Conservation (phyloP, 2,888 invertebrate species). For the Odontocolon sp. region DNA sequence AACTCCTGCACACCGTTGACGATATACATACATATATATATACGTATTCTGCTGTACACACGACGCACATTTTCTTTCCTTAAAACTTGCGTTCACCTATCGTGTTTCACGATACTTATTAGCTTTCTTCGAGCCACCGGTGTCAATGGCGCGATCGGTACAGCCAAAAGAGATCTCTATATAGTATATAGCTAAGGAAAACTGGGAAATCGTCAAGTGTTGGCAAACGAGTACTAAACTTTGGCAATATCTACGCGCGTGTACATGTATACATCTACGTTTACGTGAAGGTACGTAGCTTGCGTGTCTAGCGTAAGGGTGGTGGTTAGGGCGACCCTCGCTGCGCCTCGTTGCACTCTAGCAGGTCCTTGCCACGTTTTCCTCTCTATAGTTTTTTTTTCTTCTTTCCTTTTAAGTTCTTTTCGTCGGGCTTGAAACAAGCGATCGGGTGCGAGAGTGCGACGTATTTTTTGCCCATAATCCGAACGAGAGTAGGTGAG, state of each 20-base stretch:
- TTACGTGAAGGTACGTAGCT: not conserved
- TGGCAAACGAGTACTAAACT: conserved; percentile 64
- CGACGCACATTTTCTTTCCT: conserved; percentile 73
- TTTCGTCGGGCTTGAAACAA: not conserved
- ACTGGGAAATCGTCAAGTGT: conserved; percentile 22
- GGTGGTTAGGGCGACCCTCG: conserved; percentile 4
- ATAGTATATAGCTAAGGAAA: not conserved
- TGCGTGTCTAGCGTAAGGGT: conserved; percentile 21
- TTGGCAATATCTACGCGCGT: conserved; percentile 70
- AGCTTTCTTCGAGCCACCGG: conserved; percentile 69
- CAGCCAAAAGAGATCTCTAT: not conserved
- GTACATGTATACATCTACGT: not conserved
- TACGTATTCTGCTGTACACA: conserved; percentile 57
- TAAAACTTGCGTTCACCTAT: conserved; percentile 74
- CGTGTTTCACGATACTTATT: conserved; percentile 78
- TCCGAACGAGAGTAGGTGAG: conserved; percentile 23
- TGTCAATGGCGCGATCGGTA: conserved; percentile 28
- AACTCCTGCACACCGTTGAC: no score
- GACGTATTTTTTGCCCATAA: conserved; percentile 30
- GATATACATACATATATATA: no score
- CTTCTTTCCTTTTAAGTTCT: not conserved
- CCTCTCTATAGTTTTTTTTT: not conserved
- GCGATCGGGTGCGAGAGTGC: conserved; percentile 15
- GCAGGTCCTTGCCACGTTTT: conserved; percentile 19
- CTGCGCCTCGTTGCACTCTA: conserved; percentile 18